Base-by-base conservation (phyloP, 2,797 vertebrate genomes). In the Sandelia bainsii region DNA sequence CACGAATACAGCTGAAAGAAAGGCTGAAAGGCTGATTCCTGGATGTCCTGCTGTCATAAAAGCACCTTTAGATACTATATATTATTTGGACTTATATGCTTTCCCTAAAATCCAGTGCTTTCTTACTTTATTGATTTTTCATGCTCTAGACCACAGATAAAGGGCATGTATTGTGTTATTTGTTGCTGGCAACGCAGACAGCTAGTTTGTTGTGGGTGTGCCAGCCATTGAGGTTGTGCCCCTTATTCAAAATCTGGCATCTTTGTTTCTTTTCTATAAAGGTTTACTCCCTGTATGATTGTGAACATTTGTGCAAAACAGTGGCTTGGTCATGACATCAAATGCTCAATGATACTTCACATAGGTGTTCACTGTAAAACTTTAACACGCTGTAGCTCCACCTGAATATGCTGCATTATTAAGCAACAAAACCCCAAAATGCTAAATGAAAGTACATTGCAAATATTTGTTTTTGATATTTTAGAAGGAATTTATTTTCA, bases 131-230 rank as follows among this genome's bases (percentile, higher is more conserved):
- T 29, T 19, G 7, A 22, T 54, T 62, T 65, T 59, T 74, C 8
- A 49, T 39, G 17, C 34, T 72, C 12, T 27, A 37, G 48, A 25
- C 34, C 14, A 20, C 27, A 58, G 16, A 44, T 12, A 56, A 53
- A 56, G 5, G 13, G 7, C 16, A 25, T 19, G 22, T 20, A 45
- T 14, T 46, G 16, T 27, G 34, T 12, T 67, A 48, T 37, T 22
- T 69, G 20, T 46, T 58, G 37, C 65, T 73, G 8, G 39, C 65
- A 53, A 65, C 45, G 22, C 32, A 19, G 37, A 16, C 19, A 37
- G 9, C 17, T 22, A 42, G 29, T 62, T 50, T 48, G n/a, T 71
- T 22, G 40, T 1, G 32, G 19, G 50, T 19, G 68, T 25, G 23
- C 20, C 1, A 0, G 9, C 45, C 40, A 40, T 29, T 46, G 22